These are phyloP conservation scores for Encarsia formosa DNA, from an alignment of 2,888 invertebrate genomes.

Conservation along the genomic window DNA sequence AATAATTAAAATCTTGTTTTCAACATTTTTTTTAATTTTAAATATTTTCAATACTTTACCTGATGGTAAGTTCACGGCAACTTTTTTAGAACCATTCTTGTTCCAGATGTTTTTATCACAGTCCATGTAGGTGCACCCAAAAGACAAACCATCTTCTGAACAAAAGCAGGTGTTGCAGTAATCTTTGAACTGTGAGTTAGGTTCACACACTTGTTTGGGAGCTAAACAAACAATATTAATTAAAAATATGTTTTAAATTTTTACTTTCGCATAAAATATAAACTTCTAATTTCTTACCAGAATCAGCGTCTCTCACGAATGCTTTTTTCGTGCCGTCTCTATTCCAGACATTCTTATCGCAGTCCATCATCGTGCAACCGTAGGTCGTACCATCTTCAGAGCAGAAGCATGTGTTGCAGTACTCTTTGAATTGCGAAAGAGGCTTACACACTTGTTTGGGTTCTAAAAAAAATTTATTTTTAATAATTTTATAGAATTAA, in stretches of 20 bases:
- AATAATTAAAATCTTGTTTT: no score
- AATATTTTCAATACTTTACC: no score
- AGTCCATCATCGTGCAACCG: slow-evolving; percentile 51
- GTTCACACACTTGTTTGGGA: not conserved
- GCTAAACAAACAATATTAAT: not conserved
- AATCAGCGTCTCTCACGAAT: no score
- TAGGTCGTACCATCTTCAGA: slow-evolving; percentile 52
- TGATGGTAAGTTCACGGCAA: slow-evolving; percentile 17
- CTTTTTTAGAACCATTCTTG: no score
- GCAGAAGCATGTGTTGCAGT: slow-evolving; percentile 57
- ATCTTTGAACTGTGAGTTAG: not conserved
- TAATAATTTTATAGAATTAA: not conserved
- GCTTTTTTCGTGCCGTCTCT: not conserved
- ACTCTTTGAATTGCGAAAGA: slow-evolving; percentile 29
- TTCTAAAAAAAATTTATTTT: not conserved
- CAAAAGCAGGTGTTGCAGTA: slow-evolving; percentile 2
- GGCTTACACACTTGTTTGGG: slow-evolving; percentile 7
- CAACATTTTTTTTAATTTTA: no score
- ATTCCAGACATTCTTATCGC: slow-evolving; percentile 12
- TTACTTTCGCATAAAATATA: no score
- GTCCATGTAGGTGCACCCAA: no score
- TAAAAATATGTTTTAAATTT: not conserved
- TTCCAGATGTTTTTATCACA: no score
- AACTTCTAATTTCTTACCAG: no score
- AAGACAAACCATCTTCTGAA: not conserved